Conservation (phyloP, 2,113 vertebrate species). For the Chascanopsetta lugubris region DNA sequence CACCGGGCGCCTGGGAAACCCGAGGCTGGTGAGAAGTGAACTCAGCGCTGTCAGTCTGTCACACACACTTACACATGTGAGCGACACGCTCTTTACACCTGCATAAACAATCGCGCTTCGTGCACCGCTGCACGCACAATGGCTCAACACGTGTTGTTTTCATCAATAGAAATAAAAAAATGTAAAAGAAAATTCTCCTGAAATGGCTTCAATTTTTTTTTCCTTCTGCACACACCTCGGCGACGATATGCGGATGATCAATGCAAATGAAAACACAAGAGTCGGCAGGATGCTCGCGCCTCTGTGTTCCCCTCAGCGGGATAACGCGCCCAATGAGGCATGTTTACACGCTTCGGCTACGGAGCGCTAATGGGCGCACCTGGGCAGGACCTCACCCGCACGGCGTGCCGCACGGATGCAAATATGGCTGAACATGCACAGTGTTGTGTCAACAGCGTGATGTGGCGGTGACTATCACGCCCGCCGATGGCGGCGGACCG, state of each 20-base stretch:
- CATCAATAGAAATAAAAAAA: neutral
- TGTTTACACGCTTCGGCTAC: slow-evolving; percentile 41
- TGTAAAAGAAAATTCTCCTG: neutral
- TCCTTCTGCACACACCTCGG: neutral
- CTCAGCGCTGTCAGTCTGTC: slow-evolving; percentile 54
- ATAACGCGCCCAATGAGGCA: slow-evolving; percentile 44
- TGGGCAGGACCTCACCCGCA: slow-evolving; percentile 34
- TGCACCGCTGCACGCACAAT: neutral
- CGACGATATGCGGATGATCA: slow-evolving; percentile 9
- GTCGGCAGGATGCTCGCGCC: slow-evolving; percentile 32
- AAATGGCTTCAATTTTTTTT: neutral
- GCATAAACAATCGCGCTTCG: slow-evolving; percentile 29
- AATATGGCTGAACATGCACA: slow-evolving; percentile 13
- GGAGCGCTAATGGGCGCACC: slow-evolving; percentile 48
- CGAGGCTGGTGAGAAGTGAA: slow-evolving; percentile 76
- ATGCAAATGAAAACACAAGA: slow-evolving; percentile 50
- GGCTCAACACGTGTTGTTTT: slow-evolving; percentile 6
- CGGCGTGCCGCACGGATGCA: slow-evolving; percentile 47
- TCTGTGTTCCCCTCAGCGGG: slow-evolving; percentile 57
- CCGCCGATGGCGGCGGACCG: neutral
- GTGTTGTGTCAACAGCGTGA: slow-evolving; percentile 1
- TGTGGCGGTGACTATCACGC: slow-evolving; percentile 22
- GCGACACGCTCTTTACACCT: slow-evolving; percentile 51
- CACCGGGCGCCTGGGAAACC: slow-evolving; percentile 68
- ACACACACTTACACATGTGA: slow-evolving; percentile 51